Percentiles rank a stretch among this genome's conserved stretches.
These are phyloP conservation scores for Arrhopalites spinosus DNA, from an alignment of 2,888 invertebrate genomes.

Conservation along the genomic window DNA sequence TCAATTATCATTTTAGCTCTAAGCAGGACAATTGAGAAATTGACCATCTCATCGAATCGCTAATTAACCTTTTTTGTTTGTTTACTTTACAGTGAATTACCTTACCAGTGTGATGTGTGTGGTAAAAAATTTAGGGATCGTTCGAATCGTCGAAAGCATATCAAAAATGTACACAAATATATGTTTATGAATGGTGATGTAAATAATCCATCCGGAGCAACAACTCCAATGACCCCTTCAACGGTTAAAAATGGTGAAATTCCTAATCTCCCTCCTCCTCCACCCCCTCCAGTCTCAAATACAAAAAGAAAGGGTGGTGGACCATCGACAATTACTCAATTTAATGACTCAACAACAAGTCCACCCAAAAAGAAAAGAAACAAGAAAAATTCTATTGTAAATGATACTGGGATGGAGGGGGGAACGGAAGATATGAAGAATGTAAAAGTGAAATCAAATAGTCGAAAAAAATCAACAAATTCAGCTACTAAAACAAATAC, in stretches of 20 bases:
- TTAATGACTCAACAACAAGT: no score
- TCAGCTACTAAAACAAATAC: neutral
- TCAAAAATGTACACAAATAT: slow-evolving; percentile 56
- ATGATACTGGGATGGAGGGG: neutral
- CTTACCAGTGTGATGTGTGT: slow-evolving; percentile 55
- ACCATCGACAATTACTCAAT: neutral
- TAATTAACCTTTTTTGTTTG: no score
- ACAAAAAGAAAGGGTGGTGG: slow-evolving; percentile 23
- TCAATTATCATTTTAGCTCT: no score
- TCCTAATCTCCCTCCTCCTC: slow-evolving; percentile 7
- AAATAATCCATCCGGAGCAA: neutral
- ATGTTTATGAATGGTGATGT: slow-evolving; percentile 52
- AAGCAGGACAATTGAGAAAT: no score
- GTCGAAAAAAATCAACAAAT: slow-evolving; percentile 7
- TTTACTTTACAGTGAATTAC: slow-evolving; percentile 53
- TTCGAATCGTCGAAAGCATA: slow-evolving; percentile 54
- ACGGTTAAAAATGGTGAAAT: slow-evolving; percentile 28
- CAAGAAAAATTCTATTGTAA: slow-evolving; percentile 17
- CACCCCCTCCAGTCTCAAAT: slow-evolving; percentile 9
- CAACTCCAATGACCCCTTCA: neutral
- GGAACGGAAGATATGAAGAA: neutral
- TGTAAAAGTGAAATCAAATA: slow-evolving; percentile 6
- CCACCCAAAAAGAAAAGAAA: slow-evolving; percentile 34
- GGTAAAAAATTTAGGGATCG: slow-evolving; percentile 55
- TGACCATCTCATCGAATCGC: no score